Base-by-base conservation (phyloP, 2,797 vertebrate species). In the Cossypha dichroa region DNA sequence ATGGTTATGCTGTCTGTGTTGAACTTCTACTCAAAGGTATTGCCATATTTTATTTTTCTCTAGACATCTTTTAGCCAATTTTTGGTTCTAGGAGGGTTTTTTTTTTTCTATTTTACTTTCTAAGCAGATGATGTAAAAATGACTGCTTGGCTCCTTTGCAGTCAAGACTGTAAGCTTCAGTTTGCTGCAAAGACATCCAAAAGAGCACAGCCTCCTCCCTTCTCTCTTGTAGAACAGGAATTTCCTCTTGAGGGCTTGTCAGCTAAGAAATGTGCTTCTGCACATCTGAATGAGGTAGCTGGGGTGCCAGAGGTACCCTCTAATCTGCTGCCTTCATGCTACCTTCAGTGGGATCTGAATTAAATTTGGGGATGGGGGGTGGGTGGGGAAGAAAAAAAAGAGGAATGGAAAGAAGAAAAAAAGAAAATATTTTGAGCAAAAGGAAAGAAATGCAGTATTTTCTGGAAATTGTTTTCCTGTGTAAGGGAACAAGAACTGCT, bases 381-480 rank as follows among this genome's bases (percentile, higher is more conserved):
- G 1, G 0, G 1, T 6, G 11, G 11, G 11, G 8, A 5, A 9
- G 16, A n/a, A 7, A 26, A 10, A 13, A 13, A 10, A 29, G 13
- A 55, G 16, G 5, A 45, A 10, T 1, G 4, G 28, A 11, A 40
- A 25, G 4, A 4, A 26, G 43, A 36, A 15, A 34, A 34, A 11
- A 4, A 22, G 70, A 58, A 38, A 21, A 1, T 13, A 20, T 23
- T 80, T 69, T 28, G 13, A 9, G 19, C 7, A 43, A 31, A 11
- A 70, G 13, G 31, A 48, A 75, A 78, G 28, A 28, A 89, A 45
- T 33, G 7, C 4, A 43, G 0, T 28, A 6, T 40, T 68, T 68
- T 28, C 51, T 69, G 9, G 25, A 12, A 76, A 25, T 21, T 41
- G 1, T 21, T 68, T 76, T 73, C 26, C 8, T 69, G 0, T n/a